Base-by-base conservation (phyloP, 2,888 invertebrate genomes). In the Lymantria monacha region DNA sequence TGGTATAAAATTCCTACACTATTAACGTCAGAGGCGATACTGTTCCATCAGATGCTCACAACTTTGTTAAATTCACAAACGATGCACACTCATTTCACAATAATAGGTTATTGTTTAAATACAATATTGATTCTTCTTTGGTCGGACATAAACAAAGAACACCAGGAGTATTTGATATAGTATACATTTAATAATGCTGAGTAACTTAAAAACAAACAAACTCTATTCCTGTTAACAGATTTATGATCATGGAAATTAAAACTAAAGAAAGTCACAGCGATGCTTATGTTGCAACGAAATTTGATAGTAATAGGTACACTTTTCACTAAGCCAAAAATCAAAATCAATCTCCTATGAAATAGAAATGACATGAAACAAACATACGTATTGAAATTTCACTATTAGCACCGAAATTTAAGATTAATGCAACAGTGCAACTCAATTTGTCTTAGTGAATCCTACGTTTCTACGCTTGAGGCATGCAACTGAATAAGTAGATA, bases 71-170 rank as follows among this genome's bases (percentile, higher is more conserved):
- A 60, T 65, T 74, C 69, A 73, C 72, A 63, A 74, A 83, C 76
- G 77, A 75, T 81, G 81, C 81, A 82, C 78, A 79, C 71, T 86
- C 84, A 87, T 87, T 84, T 81, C 76, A 81, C 74, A 70, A 80
- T 70, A 81, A 77, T 75, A 73, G 71, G 73, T 70, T 74, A 72
- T 62, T 66, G 69, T 70, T 71, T 63, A 63, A 62, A 66, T 72
- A 70, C 57, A 74, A 70, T 82, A 83, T 84, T 78, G 81, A 84
- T 82, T 83, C 65, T 82, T 83, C 65, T 79, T 79, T 69, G n/a
- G 11, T 76, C 58, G 67, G 74, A 57, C 63, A 62, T 69, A 75
- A 76, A 76, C 65, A 74, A 60, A 75, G 63, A 61, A 72, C 22
- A 22, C 70, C 51, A 68, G 59, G 57, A 70, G 61, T 72, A 72